Percentiles rank a stretch among this genome's conserved stretches.
These are phyloP conservation scores for Sterna hirundo DNA, from an alignment of 2,113 vertebrate genomes.

Conservation along the genomic window DNA sequence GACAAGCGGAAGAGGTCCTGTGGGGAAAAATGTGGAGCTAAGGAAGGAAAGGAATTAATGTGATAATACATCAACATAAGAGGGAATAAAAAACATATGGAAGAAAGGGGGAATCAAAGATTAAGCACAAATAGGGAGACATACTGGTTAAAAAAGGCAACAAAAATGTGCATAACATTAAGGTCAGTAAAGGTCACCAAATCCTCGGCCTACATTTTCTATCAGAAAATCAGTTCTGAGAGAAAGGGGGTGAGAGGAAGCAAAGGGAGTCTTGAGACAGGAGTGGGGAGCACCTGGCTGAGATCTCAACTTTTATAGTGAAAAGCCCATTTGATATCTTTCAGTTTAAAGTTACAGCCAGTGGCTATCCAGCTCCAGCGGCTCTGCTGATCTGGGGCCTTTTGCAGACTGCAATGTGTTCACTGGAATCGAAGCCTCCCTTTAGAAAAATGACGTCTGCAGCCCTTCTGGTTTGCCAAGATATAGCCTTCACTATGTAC, in stretches of 20 bases:
- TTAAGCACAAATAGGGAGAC: background rate
- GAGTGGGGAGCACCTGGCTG: background rate
- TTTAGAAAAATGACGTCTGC: background rate
- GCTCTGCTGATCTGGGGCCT: background rate
- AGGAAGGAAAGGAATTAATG: slow-evolving; percentile 34
- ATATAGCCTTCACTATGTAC: background rate
- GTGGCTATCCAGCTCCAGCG: background rate
- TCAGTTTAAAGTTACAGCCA: slow-evolving; percentile 15
- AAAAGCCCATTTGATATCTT: slow-evolving; percentile 30
- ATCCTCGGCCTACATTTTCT: background rate
- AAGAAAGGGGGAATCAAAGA: background rate
- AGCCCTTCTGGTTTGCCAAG: slow-evolving; percentile 21
- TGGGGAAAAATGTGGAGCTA: background rate
- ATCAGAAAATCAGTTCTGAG: background rate
- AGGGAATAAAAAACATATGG: background rate
- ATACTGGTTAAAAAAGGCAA: background rate
- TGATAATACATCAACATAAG: background rate
- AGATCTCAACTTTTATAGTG: background rate
- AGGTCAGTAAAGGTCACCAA: background rate
- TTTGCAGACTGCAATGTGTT: background rate
- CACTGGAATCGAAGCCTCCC: background rate
- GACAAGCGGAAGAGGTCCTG: background rate
- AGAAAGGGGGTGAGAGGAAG: background rate
- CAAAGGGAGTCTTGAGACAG: background rate
- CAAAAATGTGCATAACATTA: background rate